Evolutionary conservation across 1,140 invertebrate genomes (phyloP).

Genomic region (Schlechtendalia chinensis): DNA sequence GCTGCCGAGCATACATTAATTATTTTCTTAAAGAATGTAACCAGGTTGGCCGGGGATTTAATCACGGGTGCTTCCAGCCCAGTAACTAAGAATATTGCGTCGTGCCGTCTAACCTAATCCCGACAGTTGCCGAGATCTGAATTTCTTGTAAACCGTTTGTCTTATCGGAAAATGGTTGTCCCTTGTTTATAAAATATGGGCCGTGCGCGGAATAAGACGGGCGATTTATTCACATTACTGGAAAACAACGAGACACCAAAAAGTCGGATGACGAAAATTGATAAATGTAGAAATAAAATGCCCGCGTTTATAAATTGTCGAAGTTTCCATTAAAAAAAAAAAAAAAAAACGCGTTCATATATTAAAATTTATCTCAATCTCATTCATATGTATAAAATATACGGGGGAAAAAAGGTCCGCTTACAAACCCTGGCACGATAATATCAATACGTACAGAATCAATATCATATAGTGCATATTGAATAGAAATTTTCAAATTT

Average conservation of each 20-base stretch:
- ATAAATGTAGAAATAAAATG: conserved; percentile 10
- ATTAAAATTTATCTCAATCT: too few species aligned
- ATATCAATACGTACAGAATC: too few species aligned
- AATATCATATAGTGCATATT: too few species aligned
- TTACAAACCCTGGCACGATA: too few species aligned
- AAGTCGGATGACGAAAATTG: conserved; percentile 34
- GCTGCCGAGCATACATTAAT: conserved; percentile 34
- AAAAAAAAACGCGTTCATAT: background rate
- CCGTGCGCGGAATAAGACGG: background rate
- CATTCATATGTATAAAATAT: too few species aligned
- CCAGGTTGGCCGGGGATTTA: conserved; percentile 33
- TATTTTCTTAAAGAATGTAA: conserved; percentile 41
- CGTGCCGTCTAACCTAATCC: conserved; percentile 39
- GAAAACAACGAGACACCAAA: too few species aligned
- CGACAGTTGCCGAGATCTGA: conserved; percentile 29
- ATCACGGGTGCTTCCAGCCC: conserved; percentile 41
- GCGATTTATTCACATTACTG: conserved; percentile 40
- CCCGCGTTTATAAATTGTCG: background rate
- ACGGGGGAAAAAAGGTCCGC: too few species aligned
- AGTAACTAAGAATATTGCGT: conserved; percentile 40
- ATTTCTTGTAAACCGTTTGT: conserved; percentile 40
- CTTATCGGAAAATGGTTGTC: conserved; percentile 42
- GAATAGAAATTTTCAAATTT: too few species aligned
- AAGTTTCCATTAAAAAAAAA: background rate
- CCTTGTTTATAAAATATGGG: conserved; percentile 40